Evolutionary conservation across 2,113 vertebrate genomes (phyloP).

Genomic region (Podarcis cretensis): DNA sequence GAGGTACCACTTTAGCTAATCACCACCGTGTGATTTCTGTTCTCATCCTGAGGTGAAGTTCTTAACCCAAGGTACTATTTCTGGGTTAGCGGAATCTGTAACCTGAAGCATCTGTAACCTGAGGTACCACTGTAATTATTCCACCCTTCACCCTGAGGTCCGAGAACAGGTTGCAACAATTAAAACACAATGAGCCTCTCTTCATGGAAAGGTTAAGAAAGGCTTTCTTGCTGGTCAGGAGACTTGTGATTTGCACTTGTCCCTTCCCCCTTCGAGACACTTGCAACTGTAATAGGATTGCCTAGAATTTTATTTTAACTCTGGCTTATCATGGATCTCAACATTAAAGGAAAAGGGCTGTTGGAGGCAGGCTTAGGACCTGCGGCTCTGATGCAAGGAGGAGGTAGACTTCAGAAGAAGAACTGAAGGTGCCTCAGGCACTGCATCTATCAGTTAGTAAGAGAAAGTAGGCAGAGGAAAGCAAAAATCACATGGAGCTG

Average conservation of each 20-base stretch:
- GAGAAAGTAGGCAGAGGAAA: background rate
- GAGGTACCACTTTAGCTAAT: no score
- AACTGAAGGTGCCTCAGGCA: background rate
- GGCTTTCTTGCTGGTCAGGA: background rate
- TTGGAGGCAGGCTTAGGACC: conserved; percentile 1
- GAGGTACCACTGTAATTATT: no score
- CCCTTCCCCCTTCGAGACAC: background rate
- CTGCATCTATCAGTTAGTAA: background rate
- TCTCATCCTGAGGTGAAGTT: no score
- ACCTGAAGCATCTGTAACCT: no score
- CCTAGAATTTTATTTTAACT: background rate
- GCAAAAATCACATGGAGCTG: background rate
- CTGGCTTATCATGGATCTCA: background rate
- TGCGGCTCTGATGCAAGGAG: background rate
- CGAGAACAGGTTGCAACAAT: no score
- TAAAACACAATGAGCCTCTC: background rate
- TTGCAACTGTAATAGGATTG: background rate
- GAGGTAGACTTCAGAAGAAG: conserved; percentile 3
- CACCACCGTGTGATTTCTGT: no score
- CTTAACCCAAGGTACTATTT: no score
- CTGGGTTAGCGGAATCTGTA: no score
- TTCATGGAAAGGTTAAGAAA: background rate
- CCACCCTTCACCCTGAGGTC: no score
- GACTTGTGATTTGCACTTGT: background rate
- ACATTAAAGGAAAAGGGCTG: background rate